Evolutionary conservation across 1,140 invertebrate genomes (phyloP).

Genomic region (Colletes gigas): DNA sequence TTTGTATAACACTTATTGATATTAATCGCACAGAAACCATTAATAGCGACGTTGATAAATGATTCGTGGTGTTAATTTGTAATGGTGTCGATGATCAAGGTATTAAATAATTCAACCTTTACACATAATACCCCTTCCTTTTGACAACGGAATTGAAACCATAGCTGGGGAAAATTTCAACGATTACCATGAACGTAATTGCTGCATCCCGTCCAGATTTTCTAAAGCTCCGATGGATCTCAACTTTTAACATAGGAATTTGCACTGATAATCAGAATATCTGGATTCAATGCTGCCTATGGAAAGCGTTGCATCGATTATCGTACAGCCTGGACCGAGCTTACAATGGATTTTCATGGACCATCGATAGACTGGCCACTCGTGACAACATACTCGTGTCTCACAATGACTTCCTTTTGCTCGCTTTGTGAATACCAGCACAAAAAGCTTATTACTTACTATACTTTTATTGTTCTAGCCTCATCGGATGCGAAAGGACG

Average conservation of each 20-base stretch:
- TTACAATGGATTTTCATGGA: slow-evolving; percentile 14
- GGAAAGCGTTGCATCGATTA: slow-evolving; percentile 11
- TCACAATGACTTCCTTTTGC: neutral
- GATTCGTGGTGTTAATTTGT: too few relatives aligned
- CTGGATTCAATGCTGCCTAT: slow-evolving; percentile 2
- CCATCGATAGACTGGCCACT: slow-evolving; percentile 1
- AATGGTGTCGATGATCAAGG: too few relatives aligned
- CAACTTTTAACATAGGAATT: neutral
- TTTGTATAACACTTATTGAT: too few relatives aligned
- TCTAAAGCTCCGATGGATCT: neutral
- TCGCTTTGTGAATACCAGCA: neutral
- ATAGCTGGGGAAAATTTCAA: neutral
- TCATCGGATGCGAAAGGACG: neutral
- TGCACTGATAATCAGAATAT: slow-evolving; percentile 24
- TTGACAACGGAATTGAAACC: neutral
- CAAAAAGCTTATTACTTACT: neutral
- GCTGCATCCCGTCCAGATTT: too few relatives aligned
- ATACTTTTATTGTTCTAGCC: neutral
- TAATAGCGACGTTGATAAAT: too few relatives aligned
- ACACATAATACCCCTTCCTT: too few relatives aligned
- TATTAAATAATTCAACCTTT: too few relatives aligned
- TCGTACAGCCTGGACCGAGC: neutral
- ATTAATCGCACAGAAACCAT: too few relatives aligned
- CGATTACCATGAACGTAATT: neutral
- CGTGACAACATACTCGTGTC: neutral